These are phyloP conservation scores for Stomorhina lunata DNA, from an alignment of 2,888 invertebrate genomes.

Conservation along the genomic window DNA sequence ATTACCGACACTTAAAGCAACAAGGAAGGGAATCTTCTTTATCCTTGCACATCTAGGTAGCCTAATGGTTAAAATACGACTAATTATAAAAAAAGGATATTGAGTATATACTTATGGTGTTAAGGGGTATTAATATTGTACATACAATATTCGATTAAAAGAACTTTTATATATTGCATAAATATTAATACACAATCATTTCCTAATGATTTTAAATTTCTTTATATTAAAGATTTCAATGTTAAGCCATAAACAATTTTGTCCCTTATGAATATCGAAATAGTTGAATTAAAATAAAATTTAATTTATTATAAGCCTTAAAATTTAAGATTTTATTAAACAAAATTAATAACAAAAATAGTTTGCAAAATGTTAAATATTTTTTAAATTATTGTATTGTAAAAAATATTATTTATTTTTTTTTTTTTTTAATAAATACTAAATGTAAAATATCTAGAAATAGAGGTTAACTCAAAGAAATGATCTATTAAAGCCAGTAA, in stretches of 20 bases:
- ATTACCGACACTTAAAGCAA: too few species aligned
- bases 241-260: too few species aligned
- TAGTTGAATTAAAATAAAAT: slow-evolving; percentile 16
- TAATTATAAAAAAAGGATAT: too few species aligned
- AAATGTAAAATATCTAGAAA: neutral
- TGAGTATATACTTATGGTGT: too few species aligned
- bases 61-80: too few species aligned
- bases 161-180: too few species aligned
- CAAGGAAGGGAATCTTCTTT: too few species aligned
- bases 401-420: neutral
- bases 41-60: too few species aligned
- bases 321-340: slow-evolving; percentile 21
- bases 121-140: too few species aligned
- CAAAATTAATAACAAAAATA: slow-evolving; percentile 22
- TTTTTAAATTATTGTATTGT: neutral
- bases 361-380: slow-evolving; percentile 10
- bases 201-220: neutral
- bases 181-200: too few species aligned
- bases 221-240: slow-evolving; percentile 46
- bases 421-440: neutral
- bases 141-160: too few species aligned
- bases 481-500: neutral
- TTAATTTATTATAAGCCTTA: slow-evolving; percentile 15
- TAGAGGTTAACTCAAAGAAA: neutral
- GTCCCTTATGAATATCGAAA: slow-evolving; percentile 40